Percentiles rank a stretch among this genome's conserved stretches.
Conservation (phyloP, 2,888 invertebrate genomes). For the Stratiomys singularior region DNA sequence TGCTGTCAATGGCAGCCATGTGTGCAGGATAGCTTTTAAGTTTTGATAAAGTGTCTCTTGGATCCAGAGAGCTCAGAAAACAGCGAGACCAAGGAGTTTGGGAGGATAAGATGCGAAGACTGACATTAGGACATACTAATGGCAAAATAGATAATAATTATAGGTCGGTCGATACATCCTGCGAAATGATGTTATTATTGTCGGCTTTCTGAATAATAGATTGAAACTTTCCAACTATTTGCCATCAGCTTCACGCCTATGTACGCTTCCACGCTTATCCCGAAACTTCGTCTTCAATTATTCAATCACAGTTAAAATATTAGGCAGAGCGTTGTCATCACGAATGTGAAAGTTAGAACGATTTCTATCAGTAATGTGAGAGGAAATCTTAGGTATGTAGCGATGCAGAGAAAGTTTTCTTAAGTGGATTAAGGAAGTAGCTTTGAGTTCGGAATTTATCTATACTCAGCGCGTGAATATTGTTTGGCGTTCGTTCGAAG, state of each 20-base stretch:
- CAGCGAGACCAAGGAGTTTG: no score
- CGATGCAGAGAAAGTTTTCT: no score
- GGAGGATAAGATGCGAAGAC: not conserved
- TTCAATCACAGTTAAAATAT: constrained; percentile 3
- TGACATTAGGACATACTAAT: not conserved
- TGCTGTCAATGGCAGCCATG: not conserved
- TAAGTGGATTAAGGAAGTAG: no score
- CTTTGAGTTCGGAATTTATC: no score
- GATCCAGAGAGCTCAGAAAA: not conserved
- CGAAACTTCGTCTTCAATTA: not conserved
- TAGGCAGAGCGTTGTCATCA: not conserved
- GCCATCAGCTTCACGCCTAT: not conserved
- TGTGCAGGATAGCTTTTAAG: constrained; percentile 4
- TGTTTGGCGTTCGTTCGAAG: no score
- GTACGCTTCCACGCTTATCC: constrained; percentile 3
- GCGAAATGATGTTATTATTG: constrained; percentile 27
- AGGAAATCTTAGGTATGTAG: not conserved
- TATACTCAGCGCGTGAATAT: no score
- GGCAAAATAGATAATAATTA: constrained; percentile 30
- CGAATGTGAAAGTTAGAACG: not conserved
- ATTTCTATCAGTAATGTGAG: not conserved
- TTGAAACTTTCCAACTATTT: not conserved
- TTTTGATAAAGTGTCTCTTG: not conserved
- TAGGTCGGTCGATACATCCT: not conserved
- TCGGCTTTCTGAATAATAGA: constrained; percentile 5